Evolutionary conservation across 1,140 invertebrate genomes (phyloP).

Genomic region (Megalonaias nervosa): DNA sequence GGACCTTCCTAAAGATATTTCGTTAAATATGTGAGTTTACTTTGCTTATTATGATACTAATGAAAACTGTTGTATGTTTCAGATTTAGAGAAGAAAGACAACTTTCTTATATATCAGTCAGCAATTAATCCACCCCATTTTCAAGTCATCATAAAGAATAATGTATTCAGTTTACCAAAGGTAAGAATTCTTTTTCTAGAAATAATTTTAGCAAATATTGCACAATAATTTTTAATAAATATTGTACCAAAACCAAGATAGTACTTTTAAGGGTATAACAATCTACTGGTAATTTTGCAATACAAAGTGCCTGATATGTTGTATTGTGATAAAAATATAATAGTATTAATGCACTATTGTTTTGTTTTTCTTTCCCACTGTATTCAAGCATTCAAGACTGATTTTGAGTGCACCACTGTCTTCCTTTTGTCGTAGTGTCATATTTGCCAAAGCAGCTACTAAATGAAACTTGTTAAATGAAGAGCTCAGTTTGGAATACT

Average conservation of each 20-base stretch:
- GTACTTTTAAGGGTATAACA: neutral
- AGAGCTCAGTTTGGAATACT: no score
- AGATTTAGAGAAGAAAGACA: conserved; percentile 66
- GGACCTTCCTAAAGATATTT: no score
- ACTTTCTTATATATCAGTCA: conserved; percentile 69
- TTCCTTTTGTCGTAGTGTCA: no score
- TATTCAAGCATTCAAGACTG: no score
- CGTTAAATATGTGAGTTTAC: no score
- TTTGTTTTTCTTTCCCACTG: no score
- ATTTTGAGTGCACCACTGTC: no score
- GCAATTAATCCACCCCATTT: conserved; percentile 82
- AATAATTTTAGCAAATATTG: neutral
- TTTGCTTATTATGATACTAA: no score
- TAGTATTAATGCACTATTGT: neutral
- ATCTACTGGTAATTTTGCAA: neutral
- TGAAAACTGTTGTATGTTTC: conserved; percentile 1
- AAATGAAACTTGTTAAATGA: no score
- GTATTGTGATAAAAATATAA: no score
- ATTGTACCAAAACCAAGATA: neutral
- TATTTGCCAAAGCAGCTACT: no score
- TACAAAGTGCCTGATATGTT: neutral
- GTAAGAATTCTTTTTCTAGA: conserved; percentile 66
- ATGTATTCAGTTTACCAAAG: conserved; percentile 79
- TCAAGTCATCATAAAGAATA: conserved; percentile 78
- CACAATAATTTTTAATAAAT: neutral